phyloP scores from a whole-genome alignment of 92 coral and sea anemone species.

The Bergia sp. region DNA sequence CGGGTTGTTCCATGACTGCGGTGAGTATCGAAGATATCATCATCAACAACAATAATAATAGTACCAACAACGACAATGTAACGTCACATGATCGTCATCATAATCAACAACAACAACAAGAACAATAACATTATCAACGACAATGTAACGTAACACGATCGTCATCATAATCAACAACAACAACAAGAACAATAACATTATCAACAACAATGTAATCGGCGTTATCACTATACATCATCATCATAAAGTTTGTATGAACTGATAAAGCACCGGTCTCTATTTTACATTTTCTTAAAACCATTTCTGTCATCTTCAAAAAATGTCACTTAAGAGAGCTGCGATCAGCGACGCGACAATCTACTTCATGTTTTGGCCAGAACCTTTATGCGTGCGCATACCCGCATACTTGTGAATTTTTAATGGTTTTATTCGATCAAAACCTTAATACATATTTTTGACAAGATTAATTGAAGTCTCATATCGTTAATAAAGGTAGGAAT shows the following conservation, averaged over 20 bases:
- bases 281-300: too few relatives aligned
- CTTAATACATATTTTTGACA: not conserved
- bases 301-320: too few relatives aligned
- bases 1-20: constrained; percentile 21
- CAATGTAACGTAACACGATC: not conserved
- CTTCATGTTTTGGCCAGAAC: not conserved
- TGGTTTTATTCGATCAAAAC: not conserved
- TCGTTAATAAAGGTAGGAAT: not conserved
- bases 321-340: too few relatives aligned
- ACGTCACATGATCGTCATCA: not conserved
- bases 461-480: too few relatives aligned
- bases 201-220: not conserved
- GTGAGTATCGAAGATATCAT: not conserved
- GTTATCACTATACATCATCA: not conserved
- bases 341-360: too few relatives aligned
- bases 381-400: not conserved
- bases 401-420: not conserved
- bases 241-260: not conserved
- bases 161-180: not conserved
- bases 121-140: not conserved
- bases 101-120: not conserved
- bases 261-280: not conserved
- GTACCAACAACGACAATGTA: not conserved
- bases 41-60: too few relatives aligned
- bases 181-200: too few relatives aligned